Percentiles rank a stretch among this genome's conserved stretches.
These are phyloP conservation scores for Protonemura montana DNA, from an alignment of 2,888 invertebrate species.

Conservation along the genomic window DNA sequence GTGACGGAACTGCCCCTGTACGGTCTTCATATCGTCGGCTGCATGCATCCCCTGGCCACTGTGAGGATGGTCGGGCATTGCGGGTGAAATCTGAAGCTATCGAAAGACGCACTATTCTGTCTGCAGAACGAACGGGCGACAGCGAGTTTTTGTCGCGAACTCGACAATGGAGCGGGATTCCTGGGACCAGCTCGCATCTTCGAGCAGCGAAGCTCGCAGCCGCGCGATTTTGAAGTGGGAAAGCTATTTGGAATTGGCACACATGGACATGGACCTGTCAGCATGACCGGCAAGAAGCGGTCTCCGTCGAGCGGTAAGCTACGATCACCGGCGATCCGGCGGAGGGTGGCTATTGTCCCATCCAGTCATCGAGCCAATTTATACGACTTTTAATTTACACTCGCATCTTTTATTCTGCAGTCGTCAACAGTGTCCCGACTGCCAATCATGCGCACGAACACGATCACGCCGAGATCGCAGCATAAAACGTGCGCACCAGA, in stretches of 20 bases:
- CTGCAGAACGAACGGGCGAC: too few relatives aligned
- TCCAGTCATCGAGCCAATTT: too few relatives aligned
- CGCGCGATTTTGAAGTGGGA: slow-evolving; percentile 13
- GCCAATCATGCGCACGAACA: neutral
- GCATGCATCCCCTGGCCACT: too few relatives aligned
- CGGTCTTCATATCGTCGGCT: too few relatives aligned
- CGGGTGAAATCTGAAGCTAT: neutral
- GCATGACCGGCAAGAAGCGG: neutral
- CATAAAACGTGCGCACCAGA: neutral
- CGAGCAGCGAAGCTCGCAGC: neutral
- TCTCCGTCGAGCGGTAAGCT: neutral
- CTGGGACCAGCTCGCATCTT: neutral
- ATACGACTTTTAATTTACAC: neutral
- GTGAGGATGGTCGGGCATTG: too few relatives aligned
- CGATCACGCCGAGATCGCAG: neutral
- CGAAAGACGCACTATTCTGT: neutral
- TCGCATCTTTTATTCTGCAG: neutral
- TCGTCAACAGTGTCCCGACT: neutral
- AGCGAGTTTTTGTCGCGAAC: slow-evolving; percentile 1
- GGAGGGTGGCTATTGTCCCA: too few relatives aligned
- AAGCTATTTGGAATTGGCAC: slow-evolving; percentile 39
- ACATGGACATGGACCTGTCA: slow-evolving; percentile 30
- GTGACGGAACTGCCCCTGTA: too few relatives aligned
- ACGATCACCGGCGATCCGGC: neutral
- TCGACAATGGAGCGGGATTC: slow-evolving; percentile 36